phyloP scores from a whole-genome alignment of 2,888 invertebrate species.

The Glyphotaelius pellucidus region DNA sequence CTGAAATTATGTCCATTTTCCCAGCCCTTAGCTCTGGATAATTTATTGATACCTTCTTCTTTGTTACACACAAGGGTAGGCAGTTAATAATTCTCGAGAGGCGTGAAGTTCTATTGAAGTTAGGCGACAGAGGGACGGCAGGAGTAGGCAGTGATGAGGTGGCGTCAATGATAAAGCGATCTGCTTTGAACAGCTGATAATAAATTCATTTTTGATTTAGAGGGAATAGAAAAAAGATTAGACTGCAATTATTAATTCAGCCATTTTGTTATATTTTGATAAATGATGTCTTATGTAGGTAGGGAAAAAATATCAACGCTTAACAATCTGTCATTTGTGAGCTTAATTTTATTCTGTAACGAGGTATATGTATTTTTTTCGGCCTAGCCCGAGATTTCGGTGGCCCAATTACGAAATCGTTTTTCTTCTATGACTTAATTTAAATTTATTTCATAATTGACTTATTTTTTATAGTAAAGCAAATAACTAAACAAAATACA shows the following conservation, averaged over 20 bases:
- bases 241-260: background rate
- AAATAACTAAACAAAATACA: too few relatives aligned
- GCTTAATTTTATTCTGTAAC: too few relatives aligned
- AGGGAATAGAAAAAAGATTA: background rate
- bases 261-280: constrained; percentile 8
- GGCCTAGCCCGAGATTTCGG: too few relatives aligned
- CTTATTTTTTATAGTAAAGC: too few relatives aligned
- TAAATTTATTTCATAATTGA: too few relatives aligned
- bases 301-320: background rate
- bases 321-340: background rate
- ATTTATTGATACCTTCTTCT: background rate
- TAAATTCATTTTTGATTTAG: background rate
- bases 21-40: background rate
- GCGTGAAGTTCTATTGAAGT: constrained; percentile 31
- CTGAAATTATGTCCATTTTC: background rate
- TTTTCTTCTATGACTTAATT: too few relatives aligned
- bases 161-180: constrained; percentile 26
- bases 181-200: constrained; percentile 24
- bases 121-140: background rate
- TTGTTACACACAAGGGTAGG: background rate
- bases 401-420: too few relatives aligned
- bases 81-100: constrained; percentile 12
- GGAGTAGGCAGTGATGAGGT: background rate
- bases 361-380: too few relatives aligned
- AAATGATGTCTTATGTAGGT: background rate